Percentiles rank a stretch among this genome's conserved stretches.
Evolutionary conservation across 2,113 vertebrate species (phyloP).

Genomic region (Myiozetetes cayanensis): DNA sequence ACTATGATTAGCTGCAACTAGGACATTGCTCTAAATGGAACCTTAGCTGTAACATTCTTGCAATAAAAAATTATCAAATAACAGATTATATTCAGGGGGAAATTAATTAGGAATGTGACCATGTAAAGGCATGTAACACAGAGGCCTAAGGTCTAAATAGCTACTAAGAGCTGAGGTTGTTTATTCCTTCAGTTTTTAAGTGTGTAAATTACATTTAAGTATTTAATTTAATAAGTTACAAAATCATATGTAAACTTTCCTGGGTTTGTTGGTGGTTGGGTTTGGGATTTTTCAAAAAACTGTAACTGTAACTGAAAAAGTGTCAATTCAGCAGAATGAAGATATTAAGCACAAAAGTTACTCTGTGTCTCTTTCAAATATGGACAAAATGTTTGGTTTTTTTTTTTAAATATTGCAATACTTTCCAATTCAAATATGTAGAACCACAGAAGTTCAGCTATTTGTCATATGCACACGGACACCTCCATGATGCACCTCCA

Average conservation of each 20-base stretch:
- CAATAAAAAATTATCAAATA: not conserved
- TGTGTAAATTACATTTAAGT: not conserved
- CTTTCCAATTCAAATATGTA: not conserved
- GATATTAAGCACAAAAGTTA: not conserved
- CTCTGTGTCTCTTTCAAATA: not conserved
- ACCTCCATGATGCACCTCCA: not conserved
- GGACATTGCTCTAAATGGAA: not conserved
- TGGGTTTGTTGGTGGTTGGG: not conserved
- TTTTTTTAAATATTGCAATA: not conserved
- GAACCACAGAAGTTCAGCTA: not conserved
- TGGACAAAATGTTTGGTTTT: not conserved
- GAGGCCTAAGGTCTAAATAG: not conserved
- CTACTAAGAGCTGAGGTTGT: not conserved
- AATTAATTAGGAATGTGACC: not conserved
- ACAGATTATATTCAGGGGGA: not conserved
- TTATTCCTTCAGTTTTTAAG: not conserved
- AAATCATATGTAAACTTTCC: not conserved
- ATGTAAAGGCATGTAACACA: not conserved
- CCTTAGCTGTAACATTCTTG: not conserved
- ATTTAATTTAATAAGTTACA: not conserved
- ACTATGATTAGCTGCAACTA: not conserved
- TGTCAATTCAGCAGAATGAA: not conserved
- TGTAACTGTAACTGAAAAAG: not conserved
- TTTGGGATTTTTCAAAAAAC: not conserved
- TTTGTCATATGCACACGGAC: not conserved